Evolutionary conservation across 2,888 invertebrate genomes (phyloP).

Genomic region (Petrolisthes manimaculis): DNA sequence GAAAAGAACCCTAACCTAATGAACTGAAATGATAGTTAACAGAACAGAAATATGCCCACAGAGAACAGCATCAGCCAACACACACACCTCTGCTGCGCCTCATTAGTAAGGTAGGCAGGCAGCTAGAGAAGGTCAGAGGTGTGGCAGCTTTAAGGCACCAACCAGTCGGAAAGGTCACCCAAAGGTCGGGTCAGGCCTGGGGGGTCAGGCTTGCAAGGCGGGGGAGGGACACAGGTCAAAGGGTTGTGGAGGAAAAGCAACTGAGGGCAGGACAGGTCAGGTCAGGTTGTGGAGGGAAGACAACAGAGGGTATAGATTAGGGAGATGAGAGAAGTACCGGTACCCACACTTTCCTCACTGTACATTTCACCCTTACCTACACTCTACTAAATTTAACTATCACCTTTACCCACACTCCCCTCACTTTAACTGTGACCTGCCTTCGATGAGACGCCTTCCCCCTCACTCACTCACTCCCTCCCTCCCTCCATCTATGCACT

Average conservation of each 20-base stretch:
- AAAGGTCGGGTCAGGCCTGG: too few relatives aligned
- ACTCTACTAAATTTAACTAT: not conserved
- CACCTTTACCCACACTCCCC: too few relatives aligned
- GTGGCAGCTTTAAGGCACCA: too few relatives aligned
- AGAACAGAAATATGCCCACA: not conserved
- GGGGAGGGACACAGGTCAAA: too few relatives aligned
- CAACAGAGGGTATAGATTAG: too few relatives aligned
- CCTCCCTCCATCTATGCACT: too few relatives aligned
- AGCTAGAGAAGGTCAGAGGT: not conserved
- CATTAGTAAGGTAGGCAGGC: not conserved
- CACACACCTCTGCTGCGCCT: not conserved
- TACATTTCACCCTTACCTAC: not conserved
- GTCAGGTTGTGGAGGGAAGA: not conserved
- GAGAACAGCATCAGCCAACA: not conserved
- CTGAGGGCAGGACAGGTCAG: not conserved
- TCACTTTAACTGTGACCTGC: too few relatives aligned
- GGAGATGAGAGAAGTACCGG: too few relatives aligned
- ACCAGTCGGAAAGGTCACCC: too few relatives aligned
- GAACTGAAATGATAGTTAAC: not conserved
- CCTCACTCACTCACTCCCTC: not conserved
- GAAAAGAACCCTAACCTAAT: too few relatives aligned
- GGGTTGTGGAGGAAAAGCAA: not conserved
- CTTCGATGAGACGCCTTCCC: too few relatives aligned
- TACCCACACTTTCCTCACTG: not conserved
- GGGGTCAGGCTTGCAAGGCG: not conserved